Evolutionary conservation across 2,888 invertebrate genomes (phyloP).

Genomic region (Apantesis nais): DNA sequence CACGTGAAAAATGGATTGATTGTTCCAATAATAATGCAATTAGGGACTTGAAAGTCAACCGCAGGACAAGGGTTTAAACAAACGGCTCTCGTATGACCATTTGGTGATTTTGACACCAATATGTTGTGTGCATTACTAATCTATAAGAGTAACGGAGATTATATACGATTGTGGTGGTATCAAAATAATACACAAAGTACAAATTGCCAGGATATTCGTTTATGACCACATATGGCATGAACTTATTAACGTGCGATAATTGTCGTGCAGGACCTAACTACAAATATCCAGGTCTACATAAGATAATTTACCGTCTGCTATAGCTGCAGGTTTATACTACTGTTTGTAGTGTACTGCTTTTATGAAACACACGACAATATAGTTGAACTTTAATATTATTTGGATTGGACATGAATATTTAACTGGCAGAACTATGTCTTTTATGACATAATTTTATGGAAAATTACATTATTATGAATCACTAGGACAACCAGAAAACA

Average conservation of each 20-base stretch:
- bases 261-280: slow-evolving; percentile 61
- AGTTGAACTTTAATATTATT: slow-evolving; percentile 30
- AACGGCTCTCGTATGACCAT: slow-evolving; percentile 7
- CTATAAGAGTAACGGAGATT: slow-evolving; percentile 2
- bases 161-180: slow-evolving; percentile 23
- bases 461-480: too few species aligned
- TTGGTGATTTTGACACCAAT: slow-evolving; percentile 11
- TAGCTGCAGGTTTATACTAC: slow-evolving; percentile 56
- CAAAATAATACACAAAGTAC: slow-evolving; percentile 44
- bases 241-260: slow-evolving; percentile 67
- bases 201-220: slow-evolving; percentile 59
- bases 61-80: neutral
- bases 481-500: neutral
- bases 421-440: slow-evolving; percentile 12
- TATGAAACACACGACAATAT: slow-evolving; percentile 41
- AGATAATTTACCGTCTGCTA: slow-evolving; percentile 72
- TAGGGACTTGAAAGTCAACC: slow-evolving; percentile 2
- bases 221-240: slow-evolving; percentile 67
- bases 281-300: slow-evolving; percentile 75
- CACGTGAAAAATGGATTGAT: slow-evolving; percentile 3
- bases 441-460: neutral
- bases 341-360: slow-evolving; percentile 49
- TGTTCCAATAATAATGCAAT: slow-evolving; percentile 6
- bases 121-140: neutral
- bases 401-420: too few species aligned